Evolutionary conservation across 2,113 vertebrate species (phyloP), one percentile per base, ranked within the genome.

Genomic region (Xiphorhynchus elegans): DNA sequence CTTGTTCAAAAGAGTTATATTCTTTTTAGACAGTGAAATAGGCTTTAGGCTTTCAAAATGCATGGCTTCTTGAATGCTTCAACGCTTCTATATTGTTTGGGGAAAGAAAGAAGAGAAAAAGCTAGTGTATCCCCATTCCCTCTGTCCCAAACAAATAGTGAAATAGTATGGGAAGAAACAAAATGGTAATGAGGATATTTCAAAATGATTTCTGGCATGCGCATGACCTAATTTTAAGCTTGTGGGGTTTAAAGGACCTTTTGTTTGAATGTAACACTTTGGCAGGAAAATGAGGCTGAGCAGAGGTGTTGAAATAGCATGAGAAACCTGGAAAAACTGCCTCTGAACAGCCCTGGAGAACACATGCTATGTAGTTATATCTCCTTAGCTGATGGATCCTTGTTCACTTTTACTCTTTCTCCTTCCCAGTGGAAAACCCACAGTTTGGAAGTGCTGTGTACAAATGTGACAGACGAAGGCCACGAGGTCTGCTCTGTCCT

Each of bases 1-100:
- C 94, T 96, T 94, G 68, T 96, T 80, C 92, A 59, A 95, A 96
- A 95, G 93, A 86, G 56, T 90, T 96, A 25, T 89, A 83, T 96
- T 94, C 84, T 95, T 73, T 95, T 95, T 90, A 95, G 89, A 77
- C 62, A 87, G 40, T 72, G 84, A 84, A 97, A 84, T 58, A 84
- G 47, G 9, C 19, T 37, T 63, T 81, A 95, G 69, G 53, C 49
- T 94, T 90, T 93, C 66, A 87, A 92, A 95, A 94, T 89, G 49
- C 59, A 68, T 84, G 81, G 50, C 69, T 97, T 96, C 92, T 96
- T 12, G 26, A 90, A 95, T 3, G 39, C 85, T 95, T 92, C 81
- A 96, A 87, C 96, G 89, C 37, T 37, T 37, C 37, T 37, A 96
- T 39, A 62, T 18, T 89, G 47, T 90, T 52, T 28, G 77, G 31